Percentiles rank a stretch among this genome's conserved stretches.
phyloP scores from a whole-genome alignment of 2,797 vertebrate species.

The Myripristis murdjan region DNA sequence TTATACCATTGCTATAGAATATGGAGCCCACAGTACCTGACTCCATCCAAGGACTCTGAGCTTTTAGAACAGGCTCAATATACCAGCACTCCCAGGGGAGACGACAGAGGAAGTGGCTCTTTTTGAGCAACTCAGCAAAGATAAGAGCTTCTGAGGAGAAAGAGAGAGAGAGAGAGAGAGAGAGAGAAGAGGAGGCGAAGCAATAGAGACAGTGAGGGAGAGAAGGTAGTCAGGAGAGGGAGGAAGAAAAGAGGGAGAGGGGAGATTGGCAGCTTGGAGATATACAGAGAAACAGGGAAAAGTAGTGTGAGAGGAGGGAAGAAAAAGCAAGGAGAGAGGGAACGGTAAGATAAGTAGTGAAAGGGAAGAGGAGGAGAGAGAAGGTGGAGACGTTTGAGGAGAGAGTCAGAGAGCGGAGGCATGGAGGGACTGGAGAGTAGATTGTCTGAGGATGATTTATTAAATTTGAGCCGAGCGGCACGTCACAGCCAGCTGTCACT shows the following conservation, averaged over 20 bases:
- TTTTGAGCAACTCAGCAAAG: slow-evolving; percentile 56
- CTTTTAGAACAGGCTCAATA: slow-evolving; percentile 44
- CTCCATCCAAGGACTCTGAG: slow-evolving; percentile 47
- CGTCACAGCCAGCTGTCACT: slow-evolving; percentile 69
- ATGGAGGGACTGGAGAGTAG: slow-evolving; percentile 24
- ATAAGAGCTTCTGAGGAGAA: slow-evolving; percentile 60
- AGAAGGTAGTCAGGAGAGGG: no score
- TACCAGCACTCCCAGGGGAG: slow-evolving; percentile 41
- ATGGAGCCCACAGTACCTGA: slow-evolving; percentile 31
- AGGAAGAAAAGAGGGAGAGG: slow-evolving; percentile 24
- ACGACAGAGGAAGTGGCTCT: slow-evolving; percentile 44
- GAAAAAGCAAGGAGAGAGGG: slow-evolving; percentile 45
- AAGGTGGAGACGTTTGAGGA: no score
- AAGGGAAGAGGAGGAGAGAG: background rate
- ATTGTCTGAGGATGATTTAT: slow-evolving; percentile 64
- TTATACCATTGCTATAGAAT: slow-evolving; percentile 45
- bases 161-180: slow-evolving; percentile 30
- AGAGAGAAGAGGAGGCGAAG: slow-evolving; percentile 11
- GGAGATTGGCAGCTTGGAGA: no score
- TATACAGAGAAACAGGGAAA: slow-evolving; percentile 42
- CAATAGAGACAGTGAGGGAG: slow-evolving; percentile 20
- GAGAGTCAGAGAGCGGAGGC: background rate
- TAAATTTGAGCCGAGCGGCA: slow-evolving; percentile 56
- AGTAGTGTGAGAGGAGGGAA: slow-evolving; percentile 59
- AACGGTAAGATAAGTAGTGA: slow-evolving; percentile 6